Percentiles rank a stretch among this genome's conserved stretches.
Conservation (phyloP, 1,140 invertebrate species). For the Choristoneura fumiferana region DNA sequence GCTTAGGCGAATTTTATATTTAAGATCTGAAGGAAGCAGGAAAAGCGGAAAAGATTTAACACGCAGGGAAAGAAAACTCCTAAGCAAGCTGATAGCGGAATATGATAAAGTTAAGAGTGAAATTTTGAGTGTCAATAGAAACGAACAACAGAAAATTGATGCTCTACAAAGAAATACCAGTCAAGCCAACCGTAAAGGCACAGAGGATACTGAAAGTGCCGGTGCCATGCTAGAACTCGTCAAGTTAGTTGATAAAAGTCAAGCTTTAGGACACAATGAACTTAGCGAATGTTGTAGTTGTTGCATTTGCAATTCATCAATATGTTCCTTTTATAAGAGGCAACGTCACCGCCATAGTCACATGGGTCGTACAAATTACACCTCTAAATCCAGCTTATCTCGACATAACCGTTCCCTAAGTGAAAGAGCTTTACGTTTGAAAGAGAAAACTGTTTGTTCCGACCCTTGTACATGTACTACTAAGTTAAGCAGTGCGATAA, state of each 20-base stretch:
- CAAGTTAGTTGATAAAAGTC: conserved; percentile 44
- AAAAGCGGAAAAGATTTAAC: conserved; percentile 46
- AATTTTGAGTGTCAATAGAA: conserved; percentile 38
- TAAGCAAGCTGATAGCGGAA: conserved; percentile 43
- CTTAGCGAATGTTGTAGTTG: conserved; percentile 47
- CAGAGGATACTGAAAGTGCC: conserved; percentile 28
- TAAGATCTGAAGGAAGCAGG: conserved; percentile 37
- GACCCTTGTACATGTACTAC: conserved; percentile 53
- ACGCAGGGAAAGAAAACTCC: conserved; percentile 41
- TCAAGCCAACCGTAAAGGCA: conserved; percentile 16
- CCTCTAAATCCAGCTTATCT: conserved; percentile 21
- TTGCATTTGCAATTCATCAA: conserved; percentile 35
- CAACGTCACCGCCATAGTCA: conserved; percentile 19
- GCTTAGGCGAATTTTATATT: conserved; percentile 30
- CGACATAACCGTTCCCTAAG: conserved; percentile 21
- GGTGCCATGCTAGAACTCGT: conserved; percentile 38
- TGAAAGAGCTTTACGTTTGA: conserved; percentile 32
- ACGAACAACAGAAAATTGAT: conserved; percentile 30
- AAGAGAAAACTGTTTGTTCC: conserved; percentile 44
- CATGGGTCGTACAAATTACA: conserved; percentile 14
- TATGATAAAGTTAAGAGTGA: conserved; percentile 49
- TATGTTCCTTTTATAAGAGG: neutral
- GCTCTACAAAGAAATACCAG: conserved; percentile 24
- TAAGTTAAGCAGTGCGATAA: conserved; percentile 34
- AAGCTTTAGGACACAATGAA: conserved; percentile 28